Conservation (phyloP, 2,797 vertebrate genomes). For the Echiichthys vipera region DNA sequence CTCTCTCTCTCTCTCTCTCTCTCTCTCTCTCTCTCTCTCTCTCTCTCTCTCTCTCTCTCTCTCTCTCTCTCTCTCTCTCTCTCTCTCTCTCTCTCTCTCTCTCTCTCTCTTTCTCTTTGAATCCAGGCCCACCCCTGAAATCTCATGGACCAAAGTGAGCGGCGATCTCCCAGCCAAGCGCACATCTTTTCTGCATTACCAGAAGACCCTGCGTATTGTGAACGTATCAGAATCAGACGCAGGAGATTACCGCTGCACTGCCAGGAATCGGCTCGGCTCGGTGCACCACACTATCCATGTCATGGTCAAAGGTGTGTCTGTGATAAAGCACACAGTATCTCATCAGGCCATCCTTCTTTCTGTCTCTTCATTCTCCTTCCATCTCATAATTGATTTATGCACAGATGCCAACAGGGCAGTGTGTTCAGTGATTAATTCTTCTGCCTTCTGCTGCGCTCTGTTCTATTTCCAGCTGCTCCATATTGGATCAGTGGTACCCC, state of each 20-base stretch:
- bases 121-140: slow-evolving; percentile 91
- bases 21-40: background rate
- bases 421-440: slow-evolving; percentile 66
- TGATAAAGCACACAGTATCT: background rate
- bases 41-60: background rate
- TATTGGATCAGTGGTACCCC: slow-evolving; percentile 93
- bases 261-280: slow-evolving; percentile 87
- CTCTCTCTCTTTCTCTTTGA: background rate
- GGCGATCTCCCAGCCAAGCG: slow-evolving; percentile 89
- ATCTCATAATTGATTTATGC: slow-evolving; percentile 72
- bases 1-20: background rate
- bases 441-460: slow-evolving; percentile 46
- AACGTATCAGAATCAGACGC: slow-evolving; percentile 92
- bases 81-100: background rate
- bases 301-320: slow-evolving; percentile 91
- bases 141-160: slow-evolving; percentile 93
- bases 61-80: too few species aligned
- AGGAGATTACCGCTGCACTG: slow-evolving; percentile 94
- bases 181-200: slow-evolving; percentile 88
- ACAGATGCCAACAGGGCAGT: slow-evolving; percentile 50
- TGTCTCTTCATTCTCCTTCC: slow-evolving; percentile 18
- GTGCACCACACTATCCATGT: slow-evolving; percentile 90
- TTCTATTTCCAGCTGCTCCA: slow-evolving; percentile 88
- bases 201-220: slow-evolving; percentile 92
- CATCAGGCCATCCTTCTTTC: slow-evolving; percentile 22